phyloP scores from a whole-genome alignment of 2,797 vertebrate genomes.

The Enteromius viviparus region DNA sequence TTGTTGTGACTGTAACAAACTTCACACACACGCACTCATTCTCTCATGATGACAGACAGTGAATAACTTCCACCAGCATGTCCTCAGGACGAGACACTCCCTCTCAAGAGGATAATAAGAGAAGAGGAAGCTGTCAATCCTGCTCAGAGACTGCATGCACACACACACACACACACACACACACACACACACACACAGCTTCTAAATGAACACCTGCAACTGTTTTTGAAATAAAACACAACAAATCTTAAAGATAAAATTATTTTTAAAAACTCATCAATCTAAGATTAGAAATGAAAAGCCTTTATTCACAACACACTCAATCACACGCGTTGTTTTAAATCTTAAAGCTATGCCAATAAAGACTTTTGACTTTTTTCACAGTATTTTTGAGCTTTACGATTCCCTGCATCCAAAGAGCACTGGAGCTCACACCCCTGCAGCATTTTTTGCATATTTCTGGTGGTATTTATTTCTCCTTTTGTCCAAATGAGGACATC shows the following conservation, averaged over 20 bases:
- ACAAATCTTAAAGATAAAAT: background rate
- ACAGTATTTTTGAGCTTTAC: no score
- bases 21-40: slow-evolving; percentile 63
- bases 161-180: background rate
- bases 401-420: no score
- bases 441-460: no score
- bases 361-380: no score
- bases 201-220: background rate
- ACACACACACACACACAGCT: background rate
- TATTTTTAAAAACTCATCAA: no score
- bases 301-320: no score
- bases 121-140: slow-evolving; percentile 74
- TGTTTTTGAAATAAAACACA: background rate
- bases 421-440: no score
- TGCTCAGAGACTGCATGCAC: slow-evolving; percentile 31
- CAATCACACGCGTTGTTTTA: no score
- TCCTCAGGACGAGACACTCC: slow-evolving; percentile 65
- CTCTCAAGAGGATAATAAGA: slow-evolving; percentile 74
- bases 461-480: background rate
- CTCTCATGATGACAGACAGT: slow-evolving; percentile 71
- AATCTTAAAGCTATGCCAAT: no score
- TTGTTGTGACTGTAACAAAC: slow-evolving; percentile 18
- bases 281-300: no score
- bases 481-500: background rate
- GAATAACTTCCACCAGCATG: slow-evolving; percentile 65